Base-by-base conservation (phyloP, 2,113 vertebrate species). In the Apteryx owenii region DNA sequence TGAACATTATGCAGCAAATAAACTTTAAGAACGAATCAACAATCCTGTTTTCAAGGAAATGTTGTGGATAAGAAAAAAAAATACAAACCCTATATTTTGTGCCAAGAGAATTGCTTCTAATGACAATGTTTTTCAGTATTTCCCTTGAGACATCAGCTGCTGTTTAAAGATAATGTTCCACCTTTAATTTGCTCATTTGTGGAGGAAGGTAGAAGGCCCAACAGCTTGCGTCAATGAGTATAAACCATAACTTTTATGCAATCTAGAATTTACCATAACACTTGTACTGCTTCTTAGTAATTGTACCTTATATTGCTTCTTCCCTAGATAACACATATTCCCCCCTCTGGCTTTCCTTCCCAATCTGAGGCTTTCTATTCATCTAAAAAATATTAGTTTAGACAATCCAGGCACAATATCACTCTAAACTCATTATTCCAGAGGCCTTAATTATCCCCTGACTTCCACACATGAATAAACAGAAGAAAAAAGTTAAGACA, bases 401-500 rank as follows among this genome's bases (percentile, higher is more conserved):
- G 92, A 89, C 69, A 95, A 83, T 81, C 40, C 16, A 85, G 81
- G 51, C 81, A 89, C 70, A 86, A 25, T 85, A 92, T 92, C 88
- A 77, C 69, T 88, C 83, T 89, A 86, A 95, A 94, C 50, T 93
- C 81, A 84, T 92, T 97, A 88, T 95, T 96, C 96, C 85, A 23
- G 78, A 84, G 86, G 81, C 51, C 89, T 90, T 89, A 92, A 88
- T 97, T 93, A 81, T 96, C 75, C 8, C 1, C n/a, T 94, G 18
- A 78, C 78, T 96, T 90, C 75, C n/a, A 88, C 60, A 75, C 28
- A 60, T 13, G 48, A 91, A 91, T 84, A 81, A 89, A 77, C n/a
- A 81, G 64, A 86, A 89, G 25, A 25, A 65, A 62, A 95, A 79
- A 87, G 21, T 93, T n/a, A 61, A n/a, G 60, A 65, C 25, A 81